Evolutionary conservation across 23 tunicate genomes (phyloP), one percentile per base, ranked within the genome.

Genomic region (Halocynthia aurantium): DNA sequence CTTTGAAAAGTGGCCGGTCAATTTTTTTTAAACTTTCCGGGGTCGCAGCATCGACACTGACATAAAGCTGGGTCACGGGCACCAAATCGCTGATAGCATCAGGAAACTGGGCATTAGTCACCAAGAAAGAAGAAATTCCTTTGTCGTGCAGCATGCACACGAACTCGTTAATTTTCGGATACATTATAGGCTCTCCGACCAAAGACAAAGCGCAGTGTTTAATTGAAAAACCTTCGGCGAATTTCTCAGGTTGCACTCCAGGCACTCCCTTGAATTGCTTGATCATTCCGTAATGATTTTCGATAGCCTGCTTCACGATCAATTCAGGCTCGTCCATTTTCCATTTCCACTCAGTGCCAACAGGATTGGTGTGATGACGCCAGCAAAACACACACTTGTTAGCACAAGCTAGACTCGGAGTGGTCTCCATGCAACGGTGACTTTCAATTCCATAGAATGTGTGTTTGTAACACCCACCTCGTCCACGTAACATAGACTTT

Each of bases 391-490:
- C 99, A 72, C 99, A 94, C 67, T 94, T 94, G 76, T 94, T 94
- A 8, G 99, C 99, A 81, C 99, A 94, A 8, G 99, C 99, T 61
- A 94, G 71, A 67, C 91, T 84, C 7, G 99, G 99, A 21, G 99
- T 94, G 11, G 99, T 82, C 67, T 94, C 99, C 99, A 94, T 94
- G 69, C 99, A 94, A 52, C 98, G 82, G 66, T 94, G 99, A 61
- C 95, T 88, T 60, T 88, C 95, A 61, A 94, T 94, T 67, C 99
- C 99, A 67, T 94, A 94, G 56, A 94, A 94, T 50, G 99, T 88
- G 54, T 94, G 99, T 78, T 94, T 94, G 82, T 94, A 94, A 61
- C 99, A 94, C 13, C 99, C 99, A 4, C 99, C 99, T n/a, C 99
- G 84, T 6, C 99, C 99, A 9, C 99, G 87, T 6, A 94, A 85